Evolutionary conservation across 2,113 vertebrate species (phyloP), one percentile per base, ranked within the genome.

Genomic region (Apaloderma vittatum): DNA sequence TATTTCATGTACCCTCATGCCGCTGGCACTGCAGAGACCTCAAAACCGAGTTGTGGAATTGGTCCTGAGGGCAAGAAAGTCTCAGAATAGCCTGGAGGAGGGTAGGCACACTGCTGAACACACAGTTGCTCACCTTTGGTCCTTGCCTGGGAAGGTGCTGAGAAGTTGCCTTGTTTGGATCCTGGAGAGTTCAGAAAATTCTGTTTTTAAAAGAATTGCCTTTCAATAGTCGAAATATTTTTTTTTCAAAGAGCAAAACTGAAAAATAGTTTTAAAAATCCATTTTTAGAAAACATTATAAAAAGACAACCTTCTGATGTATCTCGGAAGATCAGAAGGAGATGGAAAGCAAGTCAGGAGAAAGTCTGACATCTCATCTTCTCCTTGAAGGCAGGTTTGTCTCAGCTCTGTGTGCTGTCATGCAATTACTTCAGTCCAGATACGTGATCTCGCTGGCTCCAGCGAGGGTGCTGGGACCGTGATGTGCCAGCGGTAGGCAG

Each of bases 381-480:
- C 62, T 93, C 46, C 86, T 61, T 30, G 67, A 37, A 86, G 82
- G 75, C 90, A 32, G 66, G 51, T 88, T 96, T 83, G 90, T 15
- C 90, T 54, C 26, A 51, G 59, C 55, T 91, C 36, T 65, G 58
- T 4, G 3, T 78, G 3, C 66, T 51, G 61, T 75, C 82, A 46
- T 14, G 1, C 43, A 61, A 5, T 65, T 76, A 74, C 20, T 82
- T 73, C n/a, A 17, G 0, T 54, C 46, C 49, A 40, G 32, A 16
- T 61, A 7, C 0, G 3, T 54, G 71, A 88, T 90, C 92, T 72
- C 0, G 1, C 75, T 62, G 77, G n/a, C 80, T 81, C 21, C 73
- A 87, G 88, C 0, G 0, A 84, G 70, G 46, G 40, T 79, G 66
- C 54, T 0, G 0, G 79, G 80, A 26, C 70, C 32, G 1, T 0